phyloP scores from a whole-genome alignment of 1,140 invertebrate species.

The Lepidurus couesii region DNA sequence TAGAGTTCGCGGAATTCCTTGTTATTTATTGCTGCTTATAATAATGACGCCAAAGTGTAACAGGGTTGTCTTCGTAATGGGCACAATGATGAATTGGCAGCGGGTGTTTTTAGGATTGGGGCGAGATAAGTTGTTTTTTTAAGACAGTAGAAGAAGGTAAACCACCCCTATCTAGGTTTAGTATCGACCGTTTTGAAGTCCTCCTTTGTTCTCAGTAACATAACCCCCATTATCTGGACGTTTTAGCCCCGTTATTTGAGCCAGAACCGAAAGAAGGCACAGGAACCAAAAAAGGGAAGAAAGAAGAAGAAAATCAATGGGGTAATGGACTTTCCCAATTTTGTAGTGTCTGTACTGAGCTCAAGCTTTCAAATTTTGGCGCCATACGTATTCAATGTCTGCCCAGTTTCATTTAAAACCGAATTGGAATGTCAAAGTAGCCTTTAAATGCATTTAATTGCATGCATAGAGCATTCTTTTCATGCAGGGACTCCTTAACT shows the following conservation, averaged over 20 bases:
- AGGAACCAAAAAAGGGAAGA: neutral
- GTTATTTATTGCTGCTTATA: neutral
- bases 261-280: neutral
- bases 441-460: no score
- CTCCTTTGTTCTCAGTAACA: neutral
- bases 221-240: conserved; percentile 13
- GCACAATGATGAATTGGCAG: neutral
- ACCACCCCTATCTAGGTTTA: conserved; percentile 21
- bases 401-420: neutral
- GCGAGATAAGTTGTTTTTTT: neutral
- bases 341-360: neutral
- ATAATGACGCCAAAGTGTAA: conserved; percentile 6
- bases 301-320: neutral
- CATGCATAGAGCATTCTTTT: no score
- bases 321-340: neutral
- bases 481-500: no score
- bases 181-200: conserved; percentile 3
- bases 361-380: neutral
- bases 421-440: no score
- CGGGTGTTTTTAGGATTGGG: conserved; percentile 9
- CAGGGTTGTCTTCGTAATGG: neutral
- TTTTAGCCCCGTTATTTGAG: conserved; percentile 22
- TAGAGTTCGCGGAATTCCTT: neutral
- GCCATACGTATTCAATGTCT: neutral
- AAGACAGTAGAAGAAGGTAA: neutral